Evolutionary conservation across 2,888 invertebrate species (phyloP), one percentile per base, ranked within the genome.

Genomic region (Drosophila recens): DNA sequence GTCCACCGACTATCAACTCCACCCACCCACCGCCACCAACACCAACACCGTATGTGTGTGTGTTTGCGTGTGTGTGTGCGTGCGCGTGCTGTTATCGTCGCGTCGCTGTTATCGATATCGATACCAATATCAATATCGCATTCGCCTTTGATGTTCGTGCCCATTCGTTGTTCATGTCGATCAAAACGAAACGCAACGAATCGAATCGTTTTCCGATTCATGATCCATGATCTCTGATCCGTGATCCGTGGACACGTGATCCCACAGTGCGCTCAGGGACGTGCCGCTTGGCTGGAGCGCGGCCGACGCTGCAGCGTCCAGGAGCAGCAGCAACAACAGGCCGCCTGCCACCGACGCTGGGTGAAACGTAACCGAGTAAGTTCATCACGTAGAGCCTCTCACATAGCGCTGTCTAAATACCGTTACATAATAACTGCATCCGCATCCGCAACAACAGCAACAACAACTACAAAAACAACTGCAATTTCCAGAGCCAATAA

Each of bases 351-450:
- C 93, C 94, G 95, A 82, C 94, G 96, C 94, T 97, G 97, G 97
- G 96, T 96, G 94, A 96, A 96, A 93, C 95, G 96, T 93, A 97
- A 97, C 94, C 95, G 97, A 95, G 97, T 97, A 94, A 94, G 90
- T 90, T 71, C 71, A 63, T 66, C 78, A 78, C 73, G 67, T 70
- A 79, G 76, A 67, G 66, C 49, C 62, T 17, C 23, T 58, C 58
- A 58, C 48, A 27, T 58, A 48, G 48, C 58, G 58, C 46, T 48
- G 56, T 57, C 23, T 57, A 27, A 53, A 45, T 62, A 52, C 36
- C 34, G 46, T 45, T 27, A 20, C 30, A 54, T 45, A 27, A n/a
- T 30, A 61, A 33, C 30, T 43, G 40, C 57, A 54, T 23, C 3
- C 10, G 33, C 58, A 43, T 17, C 34, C 9, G 6, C 23, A 40